Evolutionary conservation across 2,888 invertebrate genomes (phyloP).

Genomic region (Fabriciana adippe): DNA sequence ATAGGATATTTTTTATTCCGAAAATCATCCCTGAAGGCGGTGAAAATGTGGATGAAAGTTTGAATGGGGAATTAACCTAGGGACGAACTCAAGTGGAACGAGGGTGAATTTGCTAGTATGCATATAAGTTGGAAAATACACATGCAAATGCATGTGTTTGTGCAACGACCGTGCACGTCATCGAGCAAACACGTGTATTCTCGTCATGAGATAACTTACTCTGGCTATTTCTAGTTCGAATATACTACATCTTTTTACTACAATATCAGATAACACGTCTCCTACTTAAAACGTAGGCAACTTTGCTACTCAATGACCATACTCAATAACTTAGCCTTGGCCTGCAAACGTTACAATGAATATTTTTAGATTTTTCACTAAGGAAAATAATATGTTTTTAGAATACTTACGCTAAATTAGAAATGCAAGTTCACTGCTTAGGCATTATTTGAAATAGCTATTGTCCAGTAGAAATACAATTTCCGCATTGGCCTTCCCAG

Average conservation of each 20-base stretch:
- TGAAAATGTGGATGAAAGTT: too few relatives aligned
- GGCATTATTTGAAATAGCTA: conserved; percentile 22
- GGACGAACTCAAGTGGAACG: too few relatives aligned
- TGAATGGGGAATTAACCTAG: too few relatives aligned
- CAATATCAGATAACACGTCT: background rate
- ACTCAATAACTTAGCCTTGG: background rate
- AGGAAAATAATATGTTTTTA: conserved; percentile 1
- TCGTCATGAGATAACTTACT: background rate
- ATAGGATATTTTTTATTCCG: too few relatives aligned
- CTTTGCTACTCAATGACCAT: conserved; percentile 3
- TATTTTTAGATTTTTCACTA: too few relatives aligned
- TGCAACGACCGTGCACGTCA: background rate
- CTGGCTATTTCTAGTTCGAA: too few relatives aligned
- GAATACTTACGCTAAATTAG: conserved; percentile 10
- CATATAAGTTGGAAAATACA: too few relatives aligned
- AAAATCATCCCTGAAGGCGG: too few relatives aligned
- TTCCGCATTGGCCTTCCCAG: conserved; percentile 47
- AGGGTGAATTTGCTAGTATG: too few relatives aligned
- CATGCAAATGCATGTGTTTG: background rate
- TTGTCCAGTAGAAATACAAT: conserved; percentile 44
- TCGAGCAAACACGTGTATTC: background rate
- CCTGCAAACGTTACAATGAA: background rate
- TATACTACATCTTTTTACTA: too few relatives aligned
- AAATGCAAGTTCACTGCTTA: conserved; percentile 6
- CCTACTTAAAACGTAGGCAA: conserved; percentile 3